Percentiles rank a stretch among this genome's conserved stretches.
These are phyloP conservation scores for Eonycteris spelaea DNA, from an alignment of 2,113 vertebrate genomes.

Conservation along the genomic window DNA sequence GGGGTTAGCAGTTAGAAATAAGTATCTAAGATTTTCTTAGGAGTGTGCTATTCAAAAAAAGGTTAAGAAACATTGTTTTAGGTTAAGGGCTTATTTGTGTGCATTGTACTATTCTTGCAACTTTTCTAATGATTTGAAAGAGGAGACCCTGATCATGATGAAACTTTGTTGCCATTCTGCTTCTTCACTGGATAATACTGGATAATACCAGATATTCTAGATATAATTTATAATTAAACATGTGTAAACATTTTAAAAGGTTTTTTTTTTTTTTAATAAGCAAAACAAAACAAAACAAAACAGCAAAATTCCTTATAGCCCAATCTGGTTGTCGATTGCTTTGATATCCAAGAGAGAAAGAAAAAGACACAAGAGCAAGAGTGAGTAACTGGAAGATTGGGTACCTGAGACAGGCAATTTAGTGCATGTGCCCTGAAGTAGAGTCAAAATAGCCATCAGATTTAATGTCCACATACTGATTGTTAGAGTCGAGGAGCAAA, in stretches of 20 bases:
- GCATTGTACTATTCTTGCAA: background rate
- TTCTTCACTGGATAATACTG: background rate
- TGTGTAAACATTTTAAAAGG: background rate
- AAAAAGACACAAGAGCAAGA: background rate
- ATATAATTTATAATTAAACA: background rate
- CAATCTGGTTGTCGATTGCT: background rate
- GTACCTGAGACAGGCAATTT: too few relatives aligned
- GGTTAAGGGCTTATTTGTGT: background rate
- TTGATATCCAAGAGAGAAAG: background rate
- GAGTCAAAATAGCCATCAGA: background rate
- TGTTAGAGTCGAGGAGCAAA: background rate
- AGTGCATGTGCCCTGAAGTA: background rate
- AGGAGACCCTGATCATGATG: background rate
- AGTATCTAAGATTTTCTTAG: background rate
- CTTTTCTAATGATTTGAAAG: background rate
- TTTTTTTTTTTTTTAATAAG: background rate
- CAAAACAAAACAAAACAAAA: background rate
- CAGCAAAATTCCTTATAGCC: background rate
- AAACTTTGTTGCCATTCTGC: background rate
- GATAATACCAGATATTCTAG: background rate
- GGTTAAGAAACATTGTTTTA: background rate
- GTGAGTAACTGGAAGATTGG: background rate
- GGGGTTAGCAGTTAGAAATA: background rate
- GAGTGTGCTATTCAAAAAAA: background rate
- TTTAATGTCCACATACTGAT: rapidly evolving